phyloP scores from a whole-genome alignment of 2,113 vertebrate species.

The Sinocyclocheilus anophthalmus region DNA sequence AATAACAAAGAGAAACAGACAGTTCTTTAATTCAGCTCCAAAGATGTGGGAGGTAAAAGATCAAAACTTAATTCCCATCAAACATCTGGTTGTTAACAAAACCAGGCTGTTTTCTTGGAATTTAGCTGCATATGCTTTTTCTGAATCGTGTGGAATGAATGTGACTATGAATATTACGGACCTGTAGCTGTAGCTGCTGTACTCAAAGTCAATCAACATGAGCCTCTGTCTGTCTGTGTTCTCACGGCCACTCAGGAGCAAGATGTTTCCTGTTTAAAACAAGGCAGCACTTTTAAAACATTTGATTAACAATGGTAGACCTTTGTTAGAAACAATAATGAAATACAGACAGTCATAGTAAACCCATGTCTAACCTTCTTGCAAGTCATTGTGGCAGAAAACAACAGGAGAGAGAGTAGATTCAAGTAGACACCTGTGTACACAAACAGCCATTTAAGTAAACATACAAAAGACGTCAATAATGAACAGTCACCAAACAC shows the following conservation, averaged over 20 bases:
- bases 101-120: background rate
- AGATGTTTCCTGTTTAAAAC: conserved; percentile 83
- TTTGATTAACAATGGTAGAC: background rate
- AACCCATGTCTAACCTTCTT: conserved; percentile 84
- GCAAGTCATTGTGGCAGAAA: conserved; percentile 98
- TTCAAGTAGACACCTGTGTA: conserved; percentile 82
- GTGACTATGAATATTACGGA: conserved; percentile 2
- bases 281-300: background rate
- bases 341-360: background rate
- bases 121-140: background rate
- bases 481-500: background rate
- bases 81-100: background rate
- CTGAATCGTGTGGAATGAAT: background rate
- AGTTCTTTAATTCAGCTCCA: background rate
- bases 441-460: conserved; percentile 23
- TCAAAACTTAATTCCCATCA: conserved; percentile 11
- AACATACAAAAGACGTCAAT: background rate
- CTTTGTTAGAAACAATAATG: background rate
- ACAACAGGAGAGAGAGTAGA: conserved; percentile 91
- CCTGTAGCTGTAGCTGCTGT: conserved; percentile 99
- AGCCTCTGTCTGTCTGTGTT: conserved; percentile 83
- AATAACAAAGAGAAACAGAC: background rate
- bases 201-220: conserved; percentile 99
- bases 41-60: background rate
- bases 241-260: conserved; percentile 85